A percentile compares a stretch with the other conserved stretches of the same genome.
phyloP scores from a whole-genome alignment of 1,140 invertebrate species.

The Stenopsyche tienmushanensis region DNA sequence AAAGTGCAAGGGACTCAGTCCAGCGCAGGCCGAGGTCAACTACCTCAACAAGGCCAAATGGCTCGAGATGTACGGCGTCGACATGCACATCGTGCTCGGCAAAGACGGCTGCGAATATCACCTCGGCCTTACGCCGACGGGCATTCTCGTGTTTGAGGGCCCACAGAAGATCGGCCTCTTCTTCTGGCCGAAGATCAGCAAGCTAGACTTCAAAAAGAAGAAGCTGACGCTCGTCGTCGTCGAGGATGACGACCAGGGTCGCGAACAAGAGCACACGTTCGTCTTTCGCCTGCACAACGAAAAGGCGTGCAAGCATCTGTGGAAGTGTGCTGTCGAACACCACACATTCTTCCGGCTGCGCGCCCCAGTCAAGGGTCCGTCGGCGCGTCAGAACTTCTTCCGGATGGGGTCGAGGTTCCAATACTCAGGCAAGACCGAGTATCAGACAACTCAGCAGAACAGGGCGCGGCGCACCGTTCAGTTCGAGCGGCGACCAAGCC shows the following conservation, averaged over 20 bases:
- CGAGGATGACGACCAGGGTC: constrained; percentile 92
- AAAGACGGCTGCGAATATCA: constrained; percentile 96
- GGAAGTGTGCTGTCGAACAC: constrained; percentile 99
- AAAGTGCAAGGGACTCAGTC: constrained; percentile 77
- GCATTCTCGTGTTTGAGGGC: constrained; percentile 96
- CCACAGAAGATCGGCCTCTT: constrained; percentile 96
- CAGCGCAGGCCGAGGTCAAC: constrained; percentile 91
- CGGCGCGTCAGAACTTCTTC: constrained; percentile 92
- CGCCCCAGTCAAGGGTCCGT: constrained; percentile 86
- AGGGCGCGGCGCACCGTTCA: constrained; percentile 86
- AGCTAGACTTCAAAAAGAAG: constrained; percentile 94
- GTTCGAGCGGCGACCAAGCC: constrained; percentile 94
- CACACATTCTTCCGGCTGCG: constrained; percentile 96
- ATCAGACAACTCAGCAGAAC: constrained; percentile 90
- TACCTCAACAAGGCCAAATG: constrained; percentile 95
- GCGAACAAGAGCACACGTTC: constrained; percentile 92
- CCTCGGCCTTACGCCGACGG: constrained; percentile 94
- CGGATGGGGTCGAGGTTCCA: constrained; percentile 95
- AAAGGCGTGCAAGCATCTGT: constrained; percentile 98
- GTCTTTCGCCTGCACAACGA: constrained; percentile 89
- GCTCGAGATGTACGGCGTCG: constrained; percentile 96
- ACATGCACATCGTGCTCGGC: constrained; percentile 92
- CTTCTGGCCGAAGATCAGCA: constrained; percentile 96
- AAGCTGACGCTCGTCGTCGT: constrained; percentile 93
- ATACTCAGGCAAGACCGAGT: constrained; percentile 93